These are phyloP conservation scores for Siderastrea siderea DNA, from an alignment of 92 coral and sea anemone species.

Conservation along the genomic window DNA sequence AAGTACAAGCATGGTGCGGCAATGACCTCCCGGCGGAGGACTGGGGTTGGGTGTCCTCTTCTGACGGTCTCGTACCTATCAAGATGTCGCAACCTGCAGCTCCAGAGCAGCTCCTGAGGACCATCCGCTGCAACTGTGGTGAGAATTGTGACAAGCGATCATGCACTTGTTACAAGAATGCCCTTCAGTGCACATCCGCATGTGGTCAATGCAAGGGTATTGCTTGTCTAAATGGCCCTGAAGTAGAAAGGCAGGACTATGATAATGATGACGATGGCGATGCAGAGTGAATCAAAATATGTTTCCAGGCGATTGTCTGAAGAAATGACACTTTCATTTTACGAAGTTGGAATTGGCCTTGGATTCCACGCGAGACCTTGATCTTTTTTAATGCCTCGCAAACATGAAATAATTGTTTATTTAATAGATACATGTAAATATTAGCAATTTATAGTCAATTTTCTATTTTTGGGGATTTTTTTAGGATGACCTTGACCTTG, in stretches of 20 bases:
- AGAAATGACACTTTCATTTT: too few species aligned
- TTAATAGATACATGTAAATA: too few species aligned
- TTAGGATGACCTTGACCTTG: too few species aligned
- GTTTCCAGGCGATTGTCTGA: too few species aligned
- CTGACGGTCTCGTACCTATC: slow-evolving; percentile 23
- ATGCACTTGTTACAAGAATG: slow-evolving; percentile 32
- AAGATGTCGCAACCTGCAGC: slow-evolving; percentile 33
- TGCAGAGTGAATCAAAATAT: neutral
- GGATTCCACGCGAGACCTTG: too few species aligned
- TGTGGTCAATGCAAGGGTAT: slow-evolving; percentile 43
- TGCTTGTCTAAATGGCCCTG: slow-evolving; percentile 22
- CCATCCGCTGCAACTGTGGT: slow-evolving; percentile 30
- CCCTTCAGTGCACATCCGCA: slow-evolving; percentile 29
- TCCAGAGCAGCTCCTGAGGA: slow-evolving; percentile 20
- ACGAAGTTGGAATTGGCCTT: neutral
- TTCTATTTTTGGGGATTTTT: neutral
- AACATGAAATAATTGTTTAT: too few species aligned
- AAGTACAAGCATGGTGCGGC: slow-evolving; percentile 58
- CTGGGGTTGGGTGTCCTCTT: slow-evolving; percentile 37
- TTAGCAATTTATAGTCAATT: neutral
- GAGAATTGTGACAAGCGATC: slow-evolving; percentile 37
- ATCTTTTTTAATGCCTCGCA: too few species aligned
- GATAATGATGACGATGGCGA: slow-evolving; percentile 22
- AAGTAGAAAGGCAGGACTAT: neutral
- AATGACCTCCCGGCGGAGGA: slow-evolving; percentile 42